Conservation (phyloP, 2,113 vertebrate species). For the Carassius gibelio region DNA sequence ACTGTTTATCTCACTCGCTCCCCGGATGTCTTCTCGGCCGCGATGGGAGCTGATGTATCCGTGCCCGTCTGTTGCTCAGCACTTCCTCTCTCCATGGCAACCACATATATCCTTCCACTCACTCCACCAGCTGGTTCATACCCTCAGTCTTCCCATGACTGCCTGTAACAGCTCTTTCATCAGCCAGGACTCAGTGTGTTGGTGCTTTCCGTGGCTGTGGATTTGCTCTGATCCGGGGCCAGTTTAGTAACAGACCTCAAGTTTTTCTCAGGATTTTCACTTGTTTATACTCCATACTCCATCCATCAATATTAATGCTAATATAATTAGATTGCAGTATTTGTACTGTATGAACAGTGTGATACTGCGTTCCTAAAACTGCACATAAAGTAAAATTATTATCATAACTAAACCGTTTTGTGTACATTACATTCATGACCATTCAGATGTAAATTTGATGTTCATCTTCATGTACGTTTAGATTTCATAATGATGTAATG, state of each 20-base stretch:
- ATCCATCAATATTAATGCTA: neutral
- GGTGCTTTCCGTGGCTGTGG: neutral
- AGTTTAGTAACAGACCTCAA: neutral
- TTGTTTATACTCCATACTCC: neutral
- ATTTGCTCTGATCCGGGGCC: neutral
- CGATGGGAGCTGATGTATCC: constrained; percentile 9
- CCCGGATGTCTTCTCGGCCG: neutral
- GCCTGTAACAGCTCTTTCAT: constrained; percentile 18
- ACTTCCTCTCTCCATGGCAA: constrained; percentile 43
- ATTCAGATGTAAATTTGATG: neutral
- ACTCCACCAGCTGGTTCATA: constrained; percentile 12
- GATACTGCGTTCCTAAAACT: neutral
- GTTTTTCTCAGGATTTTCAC: neutral
- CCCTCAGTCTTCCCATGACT: neutral
- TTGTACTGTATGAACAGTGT: neutral
- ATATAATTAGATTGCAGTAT: neutral
- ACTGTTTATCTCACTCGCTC: neutral
- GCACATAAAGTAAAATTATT: neutral
- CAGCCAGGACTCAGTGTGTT: neutral
- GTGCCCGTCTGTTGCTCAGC: constrained; percentile 27
- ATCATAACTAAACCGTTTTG: neutral
- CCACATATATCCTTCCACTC: constrained; percentile 10
- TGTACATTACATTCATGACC: neutral
- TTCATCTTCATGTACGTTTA: neutral
- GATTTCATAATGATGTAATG: neutral